A percentile compares a stretch with the other conserved stretches of the same genome.
Conservation (phyloP, 2,888 invertebrate genomes). For the Griposia aprilina region DNA sequence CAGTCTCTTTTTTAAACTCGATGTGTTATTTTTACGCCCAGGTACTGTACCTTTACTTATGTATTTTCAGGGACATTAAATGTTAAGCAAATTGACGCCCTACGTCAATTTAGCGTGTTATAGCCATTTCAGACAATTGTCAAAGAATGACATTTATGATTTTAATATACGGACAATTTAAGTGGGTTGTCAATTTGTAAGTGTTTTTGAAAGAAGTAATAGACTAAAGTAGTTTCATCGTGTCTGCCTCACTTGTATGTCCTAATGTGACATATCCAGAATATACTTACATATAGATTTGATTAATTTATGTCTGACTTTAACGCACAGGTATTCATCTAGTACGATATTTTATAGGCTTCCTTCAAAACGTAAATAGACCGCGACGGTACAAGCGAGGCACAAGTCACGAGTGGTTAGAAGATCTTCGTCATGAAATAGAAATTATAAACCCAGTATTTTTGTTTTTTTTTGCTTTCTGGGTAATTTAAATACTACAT, state of each 20-base stretch:
- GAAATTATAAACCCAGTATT: background rate
- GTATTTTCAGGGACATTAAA: background rate
- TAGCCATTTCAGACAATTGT: background rate
- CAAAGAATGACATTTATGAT: background rate
- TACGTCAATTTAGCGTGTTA: background rate
- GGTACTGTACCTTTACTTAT: background rate
- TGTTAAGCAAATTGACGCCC: background rate
- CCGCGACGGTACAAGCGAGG: conserved; percentile 22
- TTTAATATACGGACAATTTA: background rate
- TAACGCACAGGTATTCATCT: conserved; percentile 39
- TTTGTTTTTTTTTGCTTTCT: background rate
- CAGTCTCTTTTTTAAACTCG: background rate
- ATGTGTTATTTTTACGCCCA: conserved; percentile 4
- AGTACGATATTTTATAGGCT: conserved; percentile 54
- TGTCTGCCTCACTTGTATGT: conserved; percentile 1
- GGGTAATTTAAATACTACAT: background rate
- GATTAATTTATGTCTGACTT: conserved; percentile 58
- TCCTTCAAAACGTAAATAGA: conserved; percentile 57
- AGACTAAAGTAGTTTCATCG: background rate
- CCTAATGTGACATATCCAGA: background rate
- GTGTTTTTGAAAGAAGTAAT: background rate
- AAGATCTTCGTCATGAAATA: background rate
- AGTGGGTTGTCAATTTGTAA: background rate
- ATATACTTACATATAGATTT: conserved; percentile 37
- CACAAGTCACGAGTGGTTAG: conserved; percentile 46